A percentile compares a stretch with the other conserved stretches of the same genome.
phyloP scores from a whole-genome alignment of 2,797 vertebrate species.

The Mormyrops boulengeri region DNA sequence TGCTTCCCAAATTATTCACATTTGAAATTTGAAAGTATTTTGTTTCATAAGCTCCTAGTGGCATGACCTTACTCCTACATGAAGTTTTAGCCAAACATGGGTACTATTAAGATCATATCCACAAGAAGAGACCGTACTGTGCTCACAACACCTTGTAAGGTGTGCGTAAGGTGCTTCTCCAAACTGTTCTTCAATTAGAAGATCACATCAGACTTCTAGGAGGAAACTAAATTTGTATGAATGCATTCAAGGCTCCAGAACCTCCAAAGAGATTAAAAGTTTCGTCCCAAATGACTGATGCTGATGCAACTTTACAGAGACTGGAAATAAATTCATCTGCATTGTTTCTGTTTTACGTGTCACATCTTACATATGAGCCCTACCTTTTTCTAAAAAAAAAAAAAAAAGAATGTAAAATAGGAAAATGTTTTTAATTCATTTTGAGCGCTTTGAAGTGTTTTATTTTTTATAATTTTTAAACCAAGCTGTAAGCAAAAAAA shows the following conservation, averaged over 20 bases:
- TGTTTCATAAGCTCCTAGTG: not conserved
- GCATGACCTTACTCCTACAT: not conserved
- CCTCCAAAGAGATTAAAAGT: not conserved
- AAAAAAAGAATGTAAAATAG: slow-evolving; percentile 30
- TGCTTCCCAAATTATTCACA: not conserved
- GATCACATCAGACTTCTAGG: not conserved
- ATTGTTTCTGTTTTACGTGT: slow-evolving; percentile 25
- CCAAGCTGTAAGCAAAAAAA: slow-evolving; percentile 54
- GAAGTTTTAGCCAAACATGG: slow-evolving; percentile 23
- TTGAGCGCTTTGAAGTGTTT: slow-evolving; percentile 51
- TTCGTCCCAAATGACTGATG: not conserved
- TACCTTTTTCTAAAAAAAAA: slow-evolving; percentile 31
- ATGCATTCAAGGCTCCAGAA: not conserved
- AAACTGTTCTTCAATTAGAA: not conserved
- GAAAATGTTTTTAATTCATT: slow-evolving; percentile 42
- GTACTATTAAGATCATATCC: not conserved
- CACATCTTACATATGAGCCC: slow-evolving; percentile 43
- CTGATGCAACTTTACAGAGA: slow-evolving; percentile 4
- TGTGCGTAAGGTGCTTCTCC: not conserved
- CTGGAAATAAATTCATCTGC: slow-evolving; percentile 18
- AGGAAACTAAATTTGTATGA: not conserved
- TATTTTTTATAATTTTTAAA: slow-evolving; percentile 56
- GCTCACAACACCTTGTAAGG: not conserved
- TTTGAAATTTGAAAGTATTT: not conserved
- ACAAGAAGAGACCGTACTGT: slow-evolving; percentile 14